Evolutionary conservation across 1,140 invertebrate species (phyloP).

Genomic region (Rhyzopertha dominica): DNA sequence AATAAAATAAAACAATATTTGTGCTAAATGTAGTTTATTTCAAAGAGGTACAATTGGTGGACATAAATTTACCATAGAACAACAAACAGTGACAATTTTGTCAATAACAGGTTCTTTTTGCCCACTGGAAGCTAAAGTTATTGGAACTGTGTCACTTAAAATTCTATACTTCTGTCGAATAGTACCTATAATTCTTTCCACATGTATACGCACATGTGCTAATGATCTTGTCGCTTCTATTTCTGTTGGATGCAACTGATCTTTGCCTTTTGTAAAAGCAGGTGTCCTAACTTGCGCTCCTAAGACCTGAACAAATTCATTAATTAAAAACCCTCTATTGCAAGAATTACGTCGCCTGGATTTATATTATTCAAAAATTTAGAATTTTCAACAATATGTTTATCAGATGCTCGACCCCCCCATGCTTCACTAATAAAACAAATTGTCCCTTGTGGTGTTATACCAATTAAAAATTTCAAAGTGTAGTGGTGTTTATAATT

Average conservation of each 20-base stretch:
- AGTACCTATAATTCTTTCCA: conserved; percentile 11
- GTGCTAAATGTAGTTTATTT: no score
- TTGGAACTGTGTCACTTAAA: no score
- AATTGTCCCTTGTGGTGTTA: conserved; percentile 20
- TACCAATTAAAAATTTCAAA: conserved; percentile 27
- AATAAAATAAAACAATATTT: no score
- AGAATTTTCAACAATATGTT: conserved; percentile 14
- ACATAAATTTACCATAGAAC: no score
- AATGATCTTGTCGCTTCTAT: conserved; percentile 11
- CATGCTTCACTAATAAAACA: conserved; percentile 21
- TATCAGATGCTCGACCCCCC: conserved; percentile 19
- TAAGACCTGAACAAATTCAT: conserved; percentile 10
- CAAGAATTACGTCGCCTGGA: conserved; percentile 18
- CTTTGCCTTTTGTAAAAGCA: conserved; percentile 14
- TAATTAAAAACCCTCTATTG: conserved; percentile 23
- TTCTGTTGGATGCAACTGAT: conserved; percentile 10
- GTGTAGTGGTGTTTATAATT: conserved; percentile 24
- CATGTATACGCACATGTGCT: conserved; percentile 8
- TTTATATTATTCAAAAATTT: conserved; percentile 16
- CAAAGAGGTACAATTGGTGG: no score
- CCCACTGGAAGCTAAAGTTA: no score
- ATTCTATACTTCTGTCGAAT: conserved; percentile 13
- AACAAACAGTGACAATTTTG: no score
- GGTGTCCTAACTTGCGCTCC: conserved; percentile 11
- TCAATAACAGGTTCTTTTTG: no score